These are phyloP conservation scores for Mimachlamys varia DNA, from an alignment of 2,888 invertebrate genomes.

Conservation along the genomic window DNA sequence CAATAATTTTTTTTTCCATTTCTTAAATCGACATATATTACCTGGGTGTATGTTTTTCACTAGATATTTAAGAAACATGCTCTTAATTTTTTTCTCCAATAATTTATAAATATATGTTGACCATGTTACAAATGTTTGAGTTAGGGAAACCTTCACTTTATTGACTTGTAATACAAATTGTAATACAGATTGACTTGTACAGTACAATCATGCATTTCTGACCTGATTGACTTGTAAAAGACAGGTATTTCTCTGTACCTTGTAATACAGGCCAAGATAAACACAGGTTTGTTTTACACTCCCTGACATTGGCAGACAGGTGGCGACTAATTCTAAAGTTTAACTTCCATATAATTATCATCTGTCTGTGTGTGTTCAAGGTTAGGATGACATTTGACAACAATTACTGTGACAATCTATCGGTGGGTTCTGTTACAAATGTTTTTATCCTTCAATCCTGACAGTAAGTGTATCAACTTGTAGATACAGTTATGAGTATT, in stretches of 20 bases:
- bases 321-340: conserved; percentile 17
- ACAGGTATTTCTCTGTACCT: not conserved
- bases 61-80: no score
- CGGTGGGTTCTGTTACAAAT: not conserved
- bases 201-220: no score
- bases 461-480: not conserved
- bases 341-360: conserved; percentile 23
- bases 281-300: not conserved
- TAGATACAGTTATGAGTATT: no score
- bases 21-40: no score
- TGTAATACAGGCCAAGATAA: not conserved
- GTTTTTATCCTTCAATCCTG: not conserved
- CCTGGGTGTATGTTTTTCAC: no score
- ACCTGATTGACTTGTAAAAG: not conserved
- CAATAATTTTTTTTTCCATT: no score
- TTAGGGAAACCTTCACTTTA: no score
- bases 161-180: no score
- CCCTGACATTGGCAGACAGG: not conserved
- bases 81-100: no score
- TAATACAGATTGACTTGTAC: no score
- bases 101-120: no score
- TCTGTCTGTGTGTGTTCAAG: conserved; percentile 30
- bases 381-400: conserved; percentile 4
- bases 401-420: not conserved
- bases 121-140: no score